These are phyloP conservation scores for Acanthurus tractus DNA, from an alignment of 2,797 vertebrate species.

Conservation along the genomic window DNA sequence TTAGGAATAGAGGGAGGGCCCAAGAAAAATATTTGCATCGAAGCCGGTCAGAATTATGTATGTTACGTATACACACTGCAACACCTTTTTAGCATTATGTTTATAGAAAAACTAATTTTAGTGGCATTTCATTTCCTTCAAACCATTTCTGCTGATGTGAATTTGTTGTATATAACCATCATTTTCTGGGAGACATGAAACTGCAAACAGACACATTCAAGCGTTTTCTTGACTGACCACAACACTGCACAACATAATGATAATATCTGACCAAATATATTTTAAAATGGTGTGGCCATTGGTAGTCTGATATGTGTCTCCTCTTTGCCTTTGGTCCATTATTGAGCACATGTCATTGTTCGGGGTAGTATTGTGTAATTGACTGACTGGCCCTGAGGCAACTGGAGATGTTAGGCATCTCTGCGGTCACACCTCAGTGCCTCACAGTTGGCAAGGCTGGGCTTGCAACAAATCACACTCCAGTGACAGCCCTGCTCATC, in stretches of 20 bases:
- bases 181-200: background rate
- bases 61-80: too few relatives aligned
- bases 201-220: slow-evolving; percentile 12
- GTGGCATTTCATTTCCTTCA: background rate
- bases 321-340: slow-evolving; percentile 68
- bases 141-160: background rate
- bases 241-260: slow-evolving; percentile 13
- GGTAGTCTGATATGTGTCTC: slow-evolving; percentile 47
- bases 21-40: too few relatives aligned
- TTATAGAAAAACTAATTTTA: background rate
- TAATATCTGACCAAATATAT: slow-evolving; percentile 38
- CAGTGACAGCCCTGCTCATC: slow-evolving; percentile 72
- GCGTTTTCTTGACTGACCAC: slow-evolving; percentile 27
- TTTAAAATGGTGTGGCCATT: slow-evolving; percentile 25
- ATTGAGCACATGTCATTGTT: slow-evolving; percentile 75
- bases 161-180: background rate
- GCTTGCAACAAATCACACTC: slow-evolving; percentile 82
- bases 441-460: slow-evolving; percentile 83
- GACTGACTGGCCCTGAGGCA: slow-evolving; percentile 83
- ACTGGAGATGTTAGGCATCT: slow-evolving; percentile 81
- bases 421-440: slow-evolving; percentile 81
- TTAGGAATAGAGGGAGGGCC: too few relatives aligned
- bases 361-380: slow-evolving; percentile 81
- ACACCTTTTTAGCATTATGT: background rate
- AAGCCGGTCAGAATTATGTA: too few relatives aligned